Conservation (phyloP, 2,797 vertebrate species). For the Cygnus olor region DNA sequence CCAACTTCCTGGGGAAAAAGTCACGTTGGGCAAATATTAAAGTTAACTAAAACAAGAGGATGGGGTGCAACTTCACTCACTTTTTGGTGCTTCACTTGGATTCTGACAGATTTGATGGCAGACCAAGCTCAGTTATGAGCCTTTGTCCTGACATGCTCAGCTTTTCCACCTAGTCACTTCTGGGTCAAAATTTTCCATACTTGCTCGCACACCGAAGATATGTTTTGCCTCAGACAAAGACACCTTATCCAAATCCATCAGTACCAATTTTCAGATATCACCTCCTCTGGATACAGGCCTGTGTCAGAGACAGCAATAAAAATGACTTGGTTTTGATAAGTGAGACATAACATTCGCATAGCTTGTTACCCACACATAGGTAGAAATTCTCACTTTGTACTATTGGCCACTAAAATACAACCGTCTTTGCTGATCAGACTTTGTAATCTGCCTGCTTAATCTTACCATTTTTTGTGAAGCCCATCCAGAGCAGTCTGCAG, state of each 20-base stretch:
- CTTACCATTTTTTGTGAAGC: not conserved
- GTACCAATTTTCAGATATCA: not conserved
- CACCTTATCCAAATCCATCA: accelerated
- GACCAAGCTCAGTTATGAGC: not conserved
- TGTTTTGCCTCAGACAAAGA: not conserved
- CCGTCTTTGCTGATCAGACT: not conserved
- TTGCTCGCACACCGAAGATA: not conserved
- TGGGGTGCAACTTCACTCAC: not conserved
- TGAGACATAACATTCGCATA: not conserved
- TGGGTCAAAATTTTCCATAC: not conserved
- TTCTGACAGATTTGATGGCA: not conserved
- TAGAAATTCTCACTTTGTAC: not conserved
- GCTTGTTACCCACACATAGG: accelerated
- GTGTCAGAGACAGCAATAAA: not conserved
- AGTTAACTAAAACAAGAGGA: not conserved
- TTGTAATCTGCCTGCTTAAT: not conserved
- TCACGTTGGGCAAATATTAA: not conserved
- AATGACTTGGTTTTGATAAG: not conserved
- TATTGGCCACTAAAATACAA: not conserved
- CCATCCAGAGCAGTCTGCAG: not conserved
- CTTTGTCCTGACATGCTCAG: not conserved
- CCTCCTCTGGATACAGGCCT: not conserved
- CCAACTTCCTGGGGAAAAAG: constrained; percentile 27
- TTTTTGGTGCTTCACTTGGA: not conserved
- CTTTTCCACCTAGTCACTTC: not conserved